Conservation (phyloP, 2,888 invertebrate species). For the Elaeidobius kamerunicus region DNA sequence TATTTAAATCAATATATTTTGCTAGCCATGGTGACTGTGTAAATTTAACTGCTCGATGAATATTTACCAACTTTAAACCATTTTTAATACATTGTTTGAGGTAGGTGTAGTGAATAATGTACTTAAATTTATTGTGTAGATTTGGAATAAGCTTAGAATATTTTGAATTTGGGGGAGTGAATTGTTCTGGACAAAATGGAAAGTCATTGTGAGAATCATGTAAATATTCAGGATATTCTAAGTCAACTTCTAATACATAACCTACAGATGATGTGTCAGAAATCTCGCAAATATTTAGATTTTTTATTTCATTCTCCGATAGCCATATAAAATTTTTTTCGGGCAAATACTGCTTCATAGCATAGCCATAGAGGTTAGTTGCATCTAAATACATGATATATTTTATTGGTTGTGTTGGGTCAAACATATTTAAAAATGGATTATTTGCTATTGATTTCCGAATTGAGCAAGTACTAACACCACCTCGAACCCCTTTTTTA, state of each 20-base stretch:
- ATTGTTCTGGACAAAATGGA: slow-evolving; percentile 7
- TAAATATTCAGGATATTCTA: slow-evolving; percentile 2
- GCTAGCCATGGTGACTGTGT: slow-evolving; percentile 11
- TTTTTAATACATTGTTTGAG: slow-evolving; percentile 5
- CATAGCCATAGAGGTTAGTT: slow-evolving; percentile 14
- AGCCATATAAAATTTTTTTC: slow-evolving; percentile 2
- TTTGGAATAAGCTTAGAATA: slow-evolving; percentile 5
- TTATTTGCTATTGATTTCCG: slow-evolving; percentile 12
- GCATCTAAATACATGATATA: slow-evolving; percentile 8
- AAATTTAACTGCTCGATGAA: slow-evolving; percentile 12
- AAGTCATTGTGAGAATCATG: slow-evolving; percentile 6
- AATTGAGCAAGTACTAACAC: slow-evolving; percentile 7
- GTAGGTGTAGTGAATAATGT: slow-evolving; percentile 34
- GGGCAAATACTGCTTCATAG: slow-evolving; percentile 13
- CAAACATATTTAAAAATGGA: slow-evolving; percentile 4
- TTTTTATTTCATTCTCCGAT: not conserved
- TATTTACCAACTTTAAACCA: slow-evolving; percentile 11
- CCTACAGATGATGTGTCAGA: not conserved
- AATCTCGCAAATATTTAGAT: slow-evolving; percentile 2
- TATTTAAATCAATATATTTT: slow-evolving; percentile 21
- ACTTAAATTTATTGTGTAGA: slow-evolving; percentile 28
- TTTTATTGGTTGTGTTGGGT: slow-evolving; percentile 2
- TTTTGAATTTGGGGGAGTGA: not conserved
- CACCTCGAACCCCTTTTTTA: slow-evolving; percentile 6
- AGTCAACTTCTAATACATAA: slow-evolving; percentile 8